Conservation (phyloP, 2,888 invertebrate genomes). For the Pterostichus niger region DNA sequence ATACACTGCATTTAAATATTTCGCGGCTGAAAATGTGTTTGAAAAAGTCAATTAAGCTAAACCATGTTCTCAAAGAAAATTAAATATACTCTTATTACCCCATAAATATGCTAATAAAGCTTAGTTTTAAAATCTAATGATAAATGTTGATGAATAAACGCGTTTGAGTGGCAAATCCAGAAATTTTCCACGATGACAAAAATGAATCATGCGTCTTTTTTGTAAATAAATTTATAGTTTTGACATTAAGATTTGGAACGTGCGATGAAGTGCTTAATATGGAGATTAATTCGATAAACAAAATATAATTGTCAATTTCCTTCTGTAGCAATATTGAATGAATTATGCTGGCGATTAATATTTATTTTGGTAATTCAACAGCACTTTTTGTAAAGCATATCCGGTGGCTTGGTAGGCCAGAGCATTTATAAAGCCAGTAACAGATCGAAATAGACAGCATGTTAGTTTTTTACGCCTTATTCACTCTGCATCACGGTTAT, state of each 20-base stretch:
- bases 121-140: no score
- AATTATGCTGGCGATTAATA: background rate
- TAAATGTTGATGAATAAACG: no score
- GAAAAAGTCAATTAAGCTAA: no score
- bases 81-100: no score
- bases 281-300: conserved; percentile 18
- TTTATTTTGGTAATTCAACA: conserved; percentile 7
- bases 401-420: background rate
- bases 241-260: conserved; percentile 29
- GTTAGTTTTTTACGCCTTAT: background rate
- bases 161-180: no score
- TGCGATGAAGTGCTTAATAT: conserved; percentile 1
- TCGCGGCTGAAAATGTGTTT: no score
- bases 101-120: no score
- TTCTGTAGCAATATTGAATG: background rate
- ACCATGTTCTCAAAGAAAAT: no score
- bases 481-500: conserved; percentile 1
- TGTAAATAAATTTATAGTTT: background rate
- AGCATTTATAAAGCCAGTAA: background rate
- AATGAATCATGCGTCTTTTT: no score
- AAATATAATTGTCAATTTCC: conserved; percentile 36
- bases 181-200: no score
- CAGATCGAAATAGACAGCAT: conserved; percentile 16
- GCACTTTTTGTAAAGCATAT: background rate
- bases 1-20: no score